Percentiles rank a stretch among this genome's conserved stretches.
Evolutionary conservation across 2,888 invertebrate species (phyloP).

Genomic region (Pogonocherus hispidulus): DNA sequence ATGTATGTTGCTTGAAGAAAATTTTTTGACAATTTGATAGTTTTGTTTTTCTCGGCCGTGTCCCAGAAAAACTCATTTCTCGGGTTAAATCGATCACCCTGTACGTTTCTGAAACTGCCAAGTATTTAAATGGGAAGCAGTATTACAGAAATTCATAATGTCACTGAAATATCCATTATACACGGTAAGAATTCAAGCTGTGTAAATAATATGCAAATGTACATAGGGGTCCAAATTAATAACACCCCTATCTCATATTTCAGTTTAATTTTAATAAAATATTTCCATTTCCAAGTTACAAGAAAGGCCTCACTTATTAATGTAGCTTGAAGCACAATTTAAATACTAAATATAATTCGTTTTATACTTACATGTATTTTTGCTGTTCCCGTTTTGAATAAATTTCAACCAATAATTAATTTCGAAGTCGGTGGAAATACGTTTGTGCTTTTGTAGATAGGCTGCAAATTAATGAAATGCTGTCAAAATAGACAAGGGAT

Average conservation of each 20-base stretch:
- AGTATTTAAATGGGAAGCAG: neutral
- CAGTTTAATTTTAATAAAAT: constrained; percentile 3
- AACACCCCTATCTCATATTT: neutral
- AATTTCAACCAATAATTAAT: neutral
- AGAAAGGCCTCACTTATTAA: neutral
- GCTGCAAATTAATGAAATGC: neutral
- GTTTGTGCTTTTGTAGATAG: neutral
- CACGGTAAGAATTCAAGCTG: neutral
- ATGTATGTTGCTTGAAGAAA: no score
- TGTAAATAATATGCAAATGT: constrained; percentile 1
- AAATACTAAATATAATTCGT: constrained; percentile 4
- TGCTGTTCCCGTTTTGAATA: neutral
- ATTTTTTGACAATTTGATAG: no score
- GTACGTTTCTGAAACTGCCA: neutral
- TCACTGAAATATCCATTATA: neutral
- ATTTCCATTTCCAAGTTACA: neutral
- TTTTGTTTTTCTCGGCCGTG: no score
- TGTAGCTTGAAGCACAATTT: neutral
- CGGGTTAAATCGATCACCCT: no score
- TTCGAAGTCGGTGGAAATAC: neutral
- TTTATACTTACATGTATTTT: neutral
- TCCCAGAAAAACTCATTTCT: no score
- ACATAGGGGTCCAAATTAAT: neutral
- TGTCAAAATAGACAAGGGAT: constrained; percentile 4
- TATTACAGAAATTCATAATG: neutral